Percentiles rank a stretch among this genome's conserved stretches.
phyloP scores from a whole-genome alignment of 2,888 invertebrate genomes.

The Perdita meconis region DNA sequence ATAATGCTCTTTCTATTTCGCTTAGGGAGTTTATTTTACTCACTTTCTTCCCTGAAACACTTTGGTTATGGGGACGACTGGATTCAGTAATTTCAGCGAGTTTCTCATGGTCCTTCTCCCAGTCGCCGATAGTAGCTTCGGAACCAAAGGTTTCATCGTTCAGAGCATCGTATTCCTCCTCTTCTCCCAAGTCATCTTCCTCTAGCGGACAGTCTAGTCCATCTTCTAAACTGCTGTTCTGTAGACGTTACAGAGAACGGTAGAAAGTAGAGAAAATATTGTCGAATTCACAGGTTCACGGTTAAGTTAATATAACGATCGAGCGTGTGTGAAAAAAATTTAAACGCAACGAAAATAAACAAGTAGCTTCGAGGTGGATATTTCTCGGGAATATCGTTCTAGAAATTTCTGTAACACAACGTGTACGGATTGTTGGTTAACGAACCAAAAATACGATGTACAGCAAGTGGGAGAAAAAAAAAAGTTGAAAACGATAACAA shows the following conservation, averaged over 20 bases:
- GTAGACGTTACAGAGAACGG: neutral
- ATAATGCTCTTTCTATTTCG: neutral
- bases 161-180: constrained; percentile 95
- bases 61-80: constrained; percentile 78
- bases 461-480: constrained; percentile 17
- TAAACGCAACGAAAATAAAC: neutral
- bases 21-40: neutral
- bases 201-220: constrained; percentile 84
- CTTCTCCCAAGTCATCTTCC: constrained; percentile 88
- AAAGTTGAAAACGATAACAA: constrained; percentile 11
- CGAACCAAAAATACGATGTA: neutral
- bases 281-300: neutral
- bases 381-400: neutral
- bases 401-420: neutral
- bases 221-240: constrained; percentile 77
- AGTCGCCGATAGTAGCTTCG: constrained; percentile 89
- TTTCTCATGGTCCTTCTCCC: constrained; percentile 91
- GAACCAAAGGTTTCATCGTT: constrained; percentile 97
- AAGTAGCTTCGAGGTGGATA: neutral
- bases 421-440: neutral
- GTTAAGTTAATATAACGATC: neutral
- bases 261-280: neutral
- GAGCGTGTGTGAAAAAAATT: neutral
- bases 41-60: constrained; percentile 64
- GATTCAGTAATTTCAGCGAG: constrained; percentile 87